A percentile compares a stretch with the other conserved stretches of the same genome.
Evolutionary conservation across 2,888 invertebrate species (phyloP).

Genomic region (Deilephila porcellus): DNA sequence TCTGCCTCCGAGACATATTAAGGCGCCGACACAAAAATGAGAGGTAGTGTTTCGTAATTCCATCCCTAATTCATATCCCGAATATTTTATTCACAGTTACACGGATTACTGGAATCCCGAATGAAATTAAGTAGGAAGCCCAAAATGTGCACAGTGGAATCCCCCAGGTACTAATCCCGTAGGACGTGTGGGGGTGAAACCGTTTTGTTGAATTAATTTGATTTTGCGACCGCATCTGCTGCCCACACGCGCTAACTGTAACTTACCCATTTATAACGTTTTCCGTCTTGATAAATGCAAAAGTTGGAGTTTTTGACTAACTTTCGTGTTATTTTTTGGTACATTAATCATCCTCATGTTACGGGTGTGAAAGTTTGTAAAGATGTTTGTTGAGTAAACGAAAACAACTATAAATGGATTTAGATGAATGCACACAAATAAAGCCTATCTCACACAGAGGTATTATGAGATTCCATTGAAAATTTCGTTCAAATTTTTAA

Average conservation of each 20-base stretch:
- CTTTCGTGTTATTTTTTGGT: background rate
- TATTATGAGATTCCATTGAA: too few relatives aligned
- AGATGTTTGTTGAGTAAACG: background rate
- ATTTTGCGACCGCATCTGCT: slow-evolving; percentile 10
- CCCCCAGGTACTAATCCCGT: slow-evolving; percentile 4
- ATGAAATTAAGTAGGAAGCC: slow-evolving; percentile 2
- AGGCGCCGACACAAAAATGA: too few relatives aligned
- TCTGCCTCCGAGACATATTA: too few relatives aligned
- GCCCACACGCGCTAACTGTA: background rate
- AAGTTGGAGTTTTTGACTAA: background rate
- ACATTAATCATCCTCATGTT: too few relatives aligned
- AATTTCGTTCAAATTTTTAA: too few relatives aligned
- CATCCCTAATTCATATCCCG: background rate
- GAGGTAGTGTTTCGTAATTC: too few relatives aligned
- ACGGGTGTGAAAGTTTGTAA: background rate
- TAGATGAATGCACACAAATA: too few relatives aligned
- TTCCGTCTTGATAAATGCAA: background rate
- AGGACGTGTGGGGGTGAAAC: slow-evolving; percentile 6
- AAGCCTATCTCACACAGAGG: too few relatives aligned
- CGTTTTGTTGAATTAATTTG: slow-evolving; percentile 25
- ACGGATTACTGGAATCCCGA: background rate
- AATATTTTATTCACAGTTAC: background rate
- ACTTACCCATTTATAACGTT: slow-evolving; percentile 1
- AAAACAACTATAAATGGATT: too few relatives aligned
- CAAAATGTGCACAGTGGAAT: background rate